Evolutionary conservation across 2,888 invertebrate species (phyloP), one percentile per base, ranked within the genome.

Genomic region (Acanthoscelides obtectus): DNA sequence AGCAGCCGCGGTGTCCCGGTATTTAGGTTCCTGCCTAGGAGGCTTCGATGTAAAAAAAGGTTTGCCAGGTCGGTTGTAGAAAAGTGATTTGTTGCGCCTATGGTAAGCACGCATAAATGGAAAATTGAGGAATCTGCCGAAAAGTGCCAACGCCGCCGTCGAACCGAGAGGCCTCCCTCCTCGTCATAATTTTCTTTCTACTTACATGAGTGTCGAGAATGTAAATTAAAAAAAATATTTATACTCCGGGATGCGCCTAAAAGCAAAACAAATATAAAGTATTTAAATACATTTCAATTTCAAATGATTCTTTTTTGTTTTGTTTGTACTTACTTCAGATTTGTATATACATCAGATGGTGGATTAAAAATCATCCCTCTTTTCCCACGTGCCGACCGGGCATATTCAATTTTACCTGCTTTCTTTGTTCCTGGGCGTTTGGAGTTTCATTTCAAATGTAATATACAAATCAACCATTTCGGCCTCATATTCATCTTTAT

Each of bases 161-260:
- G 45, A 45, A 12, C 45, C 17, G 45, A 45, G 45, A 6, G 45
- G 12, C 45, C 45, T 45, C 17, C 45, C 45, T 45, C 45, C 17
- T 45, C 45, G 45, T 45, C 45, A 45, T 45, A 45, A 45, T 45
- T 45, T 71, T 71, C 71, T 66, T 69, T 71, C 71, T 69, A 69
- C 69, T 71, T 71, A 71, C 69, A 71, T 71, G 71, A 69, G 69
- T 64, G 69, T 69, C 66, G 67, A 64, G 72, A 72, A 72, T 72
- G 72, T 69, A 72, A 72, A 72, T 72, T 69, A 72, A 64, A 63
- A 72, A 69, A 72, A 72, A 69, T 69, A 69, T 71, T 72, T 69
- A 67, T 66, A 21, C 64, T 64, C 3, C 22, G n/a, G 69, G 69
- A 72, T 66, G 65, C 66, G 66, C 64, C 64, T 22, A 22, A 69